Conservation (phyloP, 2,797 vertebrate genomes). For the Manis pentadactyla region DNA sequence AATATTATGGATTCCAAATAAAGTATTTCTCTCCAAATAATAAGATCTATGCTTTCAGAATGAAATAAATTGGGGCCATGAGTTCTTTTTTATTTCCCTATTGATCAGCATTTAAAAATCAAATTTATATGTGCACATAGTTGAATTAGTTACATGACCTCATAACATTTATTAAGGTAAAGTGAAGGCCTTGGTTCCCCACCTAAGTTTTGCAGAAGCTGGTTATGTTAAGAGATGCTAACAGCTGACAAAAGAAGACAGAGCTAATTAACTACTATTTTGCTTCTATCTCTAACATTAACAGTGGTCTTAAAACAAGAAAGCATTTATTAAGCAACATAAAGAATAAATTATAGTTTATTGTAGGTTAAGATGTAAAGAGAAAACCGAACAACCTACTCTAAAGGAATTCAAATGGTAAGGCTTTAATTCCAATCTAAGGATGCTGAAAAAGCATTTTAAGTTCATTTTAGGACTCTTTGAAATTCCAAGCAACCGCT, state of each 20-base stretch:
- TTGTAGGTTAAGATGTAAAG: constrained; percentile 39
- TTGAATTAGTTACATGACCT: constrained; percentile 22
- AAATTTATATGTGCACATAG: background rate
- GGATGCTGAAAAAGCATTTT: constrained; percentile 20
- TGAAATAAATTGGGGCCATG: background rate
- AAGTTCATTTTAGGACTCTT: constrained; percentile 62
- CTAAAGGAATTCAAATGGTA: constrained; percentile 19
- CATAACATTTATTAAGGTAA: constrained; percentile 22
- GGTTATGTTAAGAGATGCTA: background rate
- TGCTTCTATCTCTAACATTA: constrained; percentile 28
- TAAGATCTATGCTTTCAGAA: background rate
- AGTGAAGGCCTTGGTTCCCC: background rate
- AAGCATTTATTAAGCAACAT: constrained; percentile 23
- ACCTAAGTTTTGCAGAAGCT: background rate
- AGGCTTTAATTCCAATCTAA: constrained; percentile 28
- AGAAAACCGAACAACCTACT: constrained; percentile 9
- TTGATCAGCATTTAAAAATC: constrained; percentile 43
- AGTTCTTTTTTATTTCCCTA: constrained; percentile 31
- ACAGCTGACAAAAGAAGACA: constrained; percentile 12
- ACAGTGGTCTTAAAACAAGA: background rate
- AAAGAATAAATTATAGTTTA: constrained; percentile 22
- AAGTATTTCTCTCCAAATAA: constrained; percentile 24
- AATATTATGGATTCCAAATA: background rate
- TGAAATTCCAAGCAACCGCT: constrained; percentile 24
- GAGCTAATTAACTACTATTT: background rate